These are phyloP conservation scores for Eudemis profundana DNA, from an alignment of 2,888 invertebrate species.

Conservation along the genomic window DNA sequence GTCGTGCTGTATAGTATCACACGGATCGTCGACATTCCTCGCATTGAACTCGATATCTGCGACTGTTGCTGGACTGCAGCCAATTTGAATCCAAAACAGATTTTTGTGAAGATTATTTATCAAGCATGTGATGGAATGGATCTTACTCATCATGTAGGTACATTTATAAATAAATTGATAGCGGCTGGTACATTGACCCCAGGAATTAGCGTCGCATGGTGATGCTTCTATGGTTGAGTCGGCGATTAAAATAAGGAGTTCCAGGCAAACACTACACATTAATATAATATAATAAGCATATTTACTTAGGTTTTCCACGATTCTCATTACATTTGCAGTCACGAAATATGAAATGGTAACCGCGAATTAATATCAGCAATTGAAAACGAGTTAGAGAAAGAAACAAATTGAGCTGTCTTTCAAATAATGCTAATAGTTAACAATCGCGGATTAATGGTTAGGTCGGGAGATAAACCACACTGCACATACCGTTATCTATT, in stretches of 20 bases:
- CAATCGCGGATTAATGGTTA: slow-evolving; percentile 20
- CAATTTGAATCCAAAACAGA: slow-evolving; percentile 68
- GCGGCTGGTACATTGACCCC: slow-evolving; percentile 24
- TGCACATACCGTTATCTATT: slow-evolving; percentile 25
- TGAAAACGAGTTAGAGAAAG: not conserved
- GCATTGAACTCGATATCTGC: slow-evolving; percentile 71
- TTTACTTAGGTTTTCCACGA: too few species aligned
- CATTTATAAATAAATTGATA: slow-evolving; percentile 28
- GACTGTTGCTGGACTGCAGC: slow-evolving; percentile 64
- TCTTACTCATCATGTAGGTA: slow-evolving; percentile 25
- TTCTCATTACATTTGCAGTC: not conserved
- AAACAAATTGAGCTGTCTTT: slow-evolving; percentile 9
- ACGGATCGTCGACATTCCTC: slow-evolving; percentile 66
- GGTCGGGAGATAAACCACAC: slow-evolving; percentile 24
- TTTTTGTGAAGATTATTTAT: slow-evolving; percentile 56
- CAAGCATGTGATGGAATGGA: slow-evolving; percentile 22
- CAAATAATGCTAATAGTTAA: slow-evolving; percentile 3
- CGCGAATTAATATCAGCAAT: not conserved
- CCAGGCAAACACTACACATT: not conserved
- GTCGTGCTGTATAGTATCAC: too few species aligned
- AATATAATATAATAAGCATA: too few species aligned
- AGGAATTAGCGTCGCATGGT: slow-evolving; percentile 7
- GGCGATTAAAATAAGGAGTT: not conserved
- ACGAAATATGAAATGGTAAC: not conserved
- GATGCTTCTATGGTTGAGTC: not conserved